Percentiles rank a stretch among this genome's conserved stretches.
Conservation (phyloP, 2,888 invertebrate species). For the Thysanoteuthis rhombus region DNA sequence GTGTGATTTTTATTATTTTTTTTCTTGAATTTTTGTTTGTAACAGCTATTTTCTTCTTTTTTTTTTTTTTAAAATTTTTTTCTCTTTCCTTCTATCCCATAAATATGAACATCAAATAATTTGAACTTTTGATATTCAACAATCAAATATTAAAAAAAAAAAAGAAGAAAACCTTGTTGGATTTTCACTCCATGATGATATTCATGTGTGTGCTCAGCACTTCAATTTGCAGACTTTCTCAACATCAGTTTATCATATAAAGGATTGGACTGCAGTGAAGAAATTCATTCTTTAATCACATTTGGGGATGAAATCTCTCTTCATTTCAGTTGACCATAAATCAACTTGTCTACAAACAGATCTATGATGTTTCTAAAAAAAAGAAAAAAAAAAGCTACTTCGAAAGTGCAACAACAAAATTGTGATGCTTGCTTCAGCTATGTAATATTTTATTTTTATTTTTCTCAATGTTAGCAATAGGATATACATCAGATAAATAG, state of each 20-base stretch:
- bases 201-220: neutral
- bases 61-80: neutral
- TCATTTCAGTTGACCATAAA: slow-evolving; percentile 12
- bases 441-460: neutral
- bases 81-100: neutral
- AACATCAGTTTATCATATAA: neutral
- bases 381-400: too few species aligned
- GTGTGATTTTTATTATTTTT: neutral
- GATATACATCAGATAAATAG: too few species aligned
- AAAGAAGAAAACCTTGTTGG: neutral
- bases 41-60: neutral
- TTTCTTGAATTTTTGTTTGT: neutral
- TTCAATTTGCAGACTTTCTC: neutral
- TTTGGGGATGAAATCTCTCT: neutral
- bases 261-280: too few species aligned
- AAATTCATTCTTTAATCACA: neutral
- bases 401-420: neutral
- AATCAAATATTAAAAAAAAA: neutral
- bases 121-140: neutral
- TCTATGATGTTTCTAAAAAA: neutral
- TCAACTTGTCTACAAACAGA: neutral
- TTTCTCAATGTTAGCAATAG: too few species aligned
- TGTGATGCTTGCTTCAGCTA: neutral
- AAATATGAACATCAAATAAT: neutral
- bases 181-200: neutral